Conservation (phyloP, 2,888 invertebrate species). For the Tridacna crocea region DNA sequence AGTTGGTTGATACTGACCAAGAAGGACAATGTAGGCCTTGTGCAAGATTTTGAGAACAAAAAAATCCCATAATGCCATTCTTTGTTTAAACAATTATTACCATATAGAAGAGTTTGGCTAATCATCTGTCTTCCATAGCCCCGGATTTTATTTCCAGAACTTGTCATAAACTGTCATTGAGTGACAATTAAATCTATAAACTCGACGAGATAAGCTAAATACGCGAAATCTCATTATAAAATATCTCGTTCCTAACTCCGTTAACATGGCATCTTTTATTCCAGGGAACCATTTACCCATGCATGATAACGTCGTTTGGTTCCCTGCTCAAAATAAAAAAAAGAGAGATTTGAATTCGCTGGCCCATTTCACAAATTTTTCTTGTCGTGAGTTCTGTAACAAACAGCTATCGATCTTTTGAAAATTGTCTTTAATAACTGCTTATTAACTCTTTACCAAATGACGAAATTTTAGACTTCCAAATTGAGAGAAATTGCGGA, state of each 20-base stretch:
- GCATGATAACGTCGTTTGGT: slow-evolving; percentile 53
- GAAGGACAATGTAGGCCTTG: too few species aligned
- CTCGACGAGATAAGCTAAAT: slow-evolving; percentile 54
- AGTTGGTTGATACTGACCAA: too few species aligned
- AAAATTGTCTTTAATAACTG: too few species aligned
- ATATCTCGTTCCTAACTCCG: slow-evolving; percentile 36
- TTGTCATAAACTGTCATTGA: slow-evolving; percentile 56
- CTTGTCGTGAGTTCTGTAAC: too few species aligned
- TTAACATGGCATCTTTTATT: slow-evolving; percentile 63
- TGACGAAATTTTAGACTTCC: too few species aligned
- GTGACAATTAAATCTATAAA: slow-evolving; percentile 68
- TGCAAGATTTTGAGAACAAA: too few species aligned
- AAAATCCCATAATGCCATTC: background rate
- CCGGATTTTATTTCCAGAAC: slow-evolving; percentile 19
- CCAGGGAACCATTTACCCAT: slow-evolving; percentile 69
- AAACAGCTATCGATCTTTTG: too few species aligned
- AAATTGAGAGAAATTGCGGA: too few species aligned
- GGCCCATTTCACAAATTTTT: background rate
- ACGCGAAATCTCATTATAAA: slow-evolving; percentile 64
- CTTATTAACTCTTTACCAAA: too few species aligned
- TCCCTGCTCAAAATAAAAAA: slow-evolving; percentile 24
- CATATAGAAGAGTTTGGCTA: slow-evolving; percentile 12
- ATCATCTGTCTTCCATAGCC: slow-evolving; percentile 29
- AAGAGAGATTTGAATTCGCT: background rate
- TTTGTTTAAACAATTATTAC: slow-evolving; percentile 7